A percentile compares a stretch with the other conserved stretches of the same genome.
phyloP scores from a whole-genome alignment of 2,797 vertebrate genomes.

The Ctenopoma multispine region DNA sequence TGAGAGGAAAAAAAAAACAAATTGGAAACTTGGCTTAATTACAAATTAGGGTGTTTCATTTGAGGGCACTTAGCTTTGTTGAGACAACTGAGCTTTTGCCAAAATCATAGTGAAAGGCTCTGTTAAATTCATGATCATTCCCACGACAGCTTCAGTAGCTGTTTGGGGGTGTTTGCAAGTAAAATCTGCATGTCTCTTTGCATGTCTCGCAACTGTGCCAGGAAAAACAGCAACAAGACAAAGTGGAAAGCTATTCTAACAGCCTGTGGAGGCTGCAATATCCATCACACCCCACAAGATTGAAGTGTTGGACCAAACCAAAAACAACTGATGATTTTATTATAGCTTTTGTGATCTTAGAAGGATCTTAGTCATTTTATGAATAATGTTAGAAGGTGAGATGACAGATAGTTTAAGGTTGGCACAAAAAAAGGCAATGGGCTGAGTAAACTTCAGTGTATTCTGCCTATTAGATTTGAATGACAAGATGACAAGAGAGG shows the following conservation, averaged over 20 bases:
- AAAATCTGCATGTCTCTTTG: conserved; percentile 18
- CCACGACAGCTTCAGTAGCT: conserved; percentile 54
- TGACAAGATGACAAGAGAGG: no score
- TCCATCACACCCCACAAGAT: conserved; percentile 14
- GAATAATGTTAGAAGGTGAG: no score
- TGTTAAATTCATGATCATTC: conserved; percentile 65
- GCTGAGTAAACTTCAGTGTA: no score
- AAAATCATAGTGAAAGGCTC: conserved; percentile 51
- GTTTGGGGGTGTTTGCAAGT: conserved; percentile 36
- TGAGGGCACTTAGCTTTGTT: conserved; percentile 58
- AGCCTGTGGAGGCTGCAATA: conserved; percentile 1
- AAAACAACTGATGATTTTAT: background rate
- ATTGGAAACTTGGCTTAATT: conserved; percentile 66
- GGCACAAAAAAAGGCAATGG: no score
- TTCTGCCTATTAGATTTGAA: no score
- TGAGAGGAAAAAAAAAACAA: conserved; percentile 18
- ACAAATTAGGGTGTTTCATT: conserved; percentile 63
- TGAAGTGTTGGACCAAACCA: background rate
- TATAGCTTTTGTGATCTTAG: background rate
- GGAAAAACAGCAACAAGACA: conserved; percentile 28
- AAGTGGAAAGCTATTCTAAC: conserved; percentile 9
- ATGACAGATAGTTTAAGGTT: no score
- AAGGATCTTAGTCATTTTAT: no score
- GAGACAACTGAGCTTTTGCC: conserved; percentile 57
- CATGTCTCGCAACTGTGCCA: conserved; percentile 13